phyloP scores from a whole-genome alignment of 2,113 vertebrate species.

The Verasper variegatus region DNA sequence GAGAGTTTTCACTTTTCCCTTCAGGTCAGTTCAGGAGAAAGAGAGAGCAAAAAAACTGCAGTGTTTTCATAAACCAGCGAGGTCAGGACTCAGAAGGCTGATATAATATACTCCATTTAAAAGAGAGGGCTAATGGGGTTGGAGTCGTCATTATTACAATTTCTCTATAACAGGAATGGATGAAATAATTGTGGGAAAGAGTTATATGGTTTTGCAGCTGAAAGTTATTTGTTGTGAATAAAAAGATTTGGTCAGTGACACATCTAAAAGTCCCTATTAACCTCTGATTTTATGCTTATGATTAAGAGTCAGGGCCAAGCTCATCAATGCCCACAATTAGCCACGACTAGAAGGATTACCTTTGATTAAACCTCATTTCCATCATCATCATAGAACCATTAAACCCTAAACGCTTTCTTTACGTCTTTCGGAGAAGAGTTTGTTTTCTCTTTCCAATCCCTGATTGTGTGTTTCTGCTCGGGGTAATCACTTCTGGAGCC shows the following conservation, averaged over 20 bases:
- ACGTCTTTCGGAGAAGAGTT: neutral
- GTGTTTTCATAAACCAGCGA: neutral
- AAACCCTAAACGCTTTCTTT: neutral
- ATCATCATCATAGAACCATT: too few species aligned
- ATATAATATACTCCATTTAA: neutral
- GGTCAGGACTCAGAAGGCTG: neutral
- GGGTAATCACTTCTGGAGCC: neutral
- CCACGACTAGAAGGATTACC: neutral
- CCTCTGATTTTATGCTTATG: neutral
- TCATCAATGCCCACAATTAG: neutral
- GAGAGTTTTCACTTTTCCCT: conserved; percentile 5
- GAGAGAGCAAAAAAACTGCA: neutral
- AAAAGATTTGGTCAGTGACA: neutral
- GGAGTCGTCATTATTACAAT: neutral
- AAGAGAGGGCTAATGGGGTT: neutral
- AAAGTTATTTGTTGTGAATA: neutral
- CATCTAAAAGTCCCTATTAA: neutral
- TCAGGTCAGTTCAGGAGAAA: neutral
- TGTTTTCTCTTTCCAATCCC: neutral
- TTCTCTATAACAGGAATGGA: neutral
- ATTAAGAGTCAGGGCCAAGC: neutral
- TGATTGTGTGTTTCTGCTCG: neutral
- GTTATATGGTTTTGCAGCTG: neutral
- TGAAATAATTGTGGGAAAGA: neutral
- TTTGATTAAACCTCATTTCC: neutral